phyloP scores from a whole-genome alignment of 1,140 invertebrate species.

The Caenorhabditis latens region DNA sequence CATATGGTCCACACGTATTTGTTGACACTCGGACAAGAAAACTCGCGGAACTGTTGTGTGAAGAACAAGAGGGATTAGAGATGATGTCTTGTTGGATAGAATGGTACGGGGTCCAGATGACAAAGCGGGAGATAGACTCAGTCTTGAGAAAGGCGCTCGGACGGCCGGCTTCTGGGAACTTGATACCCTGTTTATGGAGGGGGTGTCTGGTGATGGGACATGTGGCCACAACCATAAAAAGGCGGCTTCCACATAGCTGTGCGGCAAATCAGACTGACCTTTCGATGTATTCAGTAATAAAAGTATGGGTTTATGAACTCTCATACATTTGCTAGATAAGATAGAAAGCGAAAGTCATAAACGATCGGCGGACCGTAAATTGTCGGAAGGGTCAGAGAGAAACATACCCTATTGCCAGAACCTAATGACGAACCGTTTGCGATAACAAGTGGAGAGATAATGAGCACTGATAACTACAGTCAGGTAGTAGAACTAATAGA shows the following conservation, averaged over 20 bases:
- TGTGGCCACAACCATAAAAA: constrained; percentile 18
- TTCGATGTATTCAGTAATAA: neutral
- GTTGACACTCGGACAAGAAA: constrained; percentile 1
- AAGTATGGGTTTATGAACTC: no score
- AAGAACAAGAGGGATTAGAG: constrained; percentile 49
- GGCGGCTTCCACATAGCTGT: neutral
- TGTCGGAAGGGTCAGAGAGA: no score
- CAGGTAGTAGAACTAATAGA: no score
- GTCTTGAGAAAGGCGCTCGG: neutral
- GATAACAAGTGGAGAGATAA: no score
- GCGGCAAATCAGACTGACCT: constrained; percentile 30
- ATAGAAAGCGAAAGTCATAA: neutral
- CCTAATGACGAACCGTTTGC: no score
- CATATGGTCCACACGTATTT: constrained; percentile 46
- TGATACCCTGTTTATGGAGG: constrained; percentile 31
- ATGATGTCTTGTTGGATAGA: neutral
- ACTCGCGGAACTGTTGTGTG: constrained; percentile 10
- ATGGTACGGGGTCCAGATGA: constrained; percentile 27
- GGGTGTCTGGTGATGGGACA: constrained; percentile 5
- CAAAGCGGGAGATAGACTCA: constrained; percentile 2
- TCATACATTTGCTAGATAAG: neutral
- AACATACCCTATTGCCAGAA: no score
- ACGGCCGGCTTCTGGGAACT: neutral
- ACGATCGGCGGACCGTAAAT: no score
- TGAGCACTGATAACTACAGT: no score